phyloP scores from a whole-genome alignment of 1,140 invertebrate species.

The Drosophila insularis region DNA sequence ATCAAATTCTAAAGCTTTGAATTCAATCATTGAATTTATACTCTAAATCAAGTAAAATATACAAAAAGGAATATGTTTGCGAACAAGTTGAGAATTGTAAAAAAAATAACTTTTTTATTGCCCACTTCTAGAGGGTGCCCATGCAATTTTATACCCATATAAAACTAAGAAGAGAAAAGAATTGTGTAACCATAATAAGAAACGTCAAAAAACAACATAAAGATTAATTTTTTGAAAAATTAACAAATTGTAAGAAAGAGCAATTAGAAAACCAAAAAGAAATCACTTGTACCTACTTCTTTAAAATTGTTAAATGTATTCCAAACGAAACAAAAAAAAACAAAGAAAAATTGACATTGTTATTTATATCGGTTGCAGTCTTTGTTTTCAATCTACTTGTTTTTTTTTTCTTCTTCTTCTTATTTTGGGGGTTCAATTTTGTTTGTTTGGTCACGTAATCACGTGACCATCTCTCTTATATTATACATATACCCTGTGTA shows the following conservation, averaged over 20 bases:
- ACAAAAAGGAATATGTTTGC: no score
- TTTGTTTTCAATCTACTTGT: not conserved
- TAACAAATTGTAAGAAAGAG: not conserved
- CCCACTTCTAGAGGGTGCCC: not conserved
- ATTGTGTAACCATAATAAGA: no score
- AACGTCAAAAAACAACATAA: no score
- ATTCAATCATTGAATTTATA: no score
- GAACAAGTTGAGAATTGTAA: no score
- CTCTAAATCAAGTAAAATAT: no score
- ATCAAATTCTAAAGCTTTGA: no score
- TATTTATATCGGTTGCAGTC: not conserved
- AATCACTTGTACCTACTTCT: no score
- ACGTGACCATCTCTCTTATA: not conserved
- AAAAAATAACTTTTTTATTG: not conserved
- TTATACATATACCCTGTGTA: not conserved
- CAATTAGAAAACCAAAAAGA: not conserved
- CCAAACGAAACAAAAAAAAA: no score
- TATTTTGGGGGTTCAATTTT: not conserved
- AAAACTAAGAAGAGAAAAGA: no score
- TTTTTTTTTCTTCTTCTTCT: no score
- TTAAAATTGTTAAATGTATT: no score
- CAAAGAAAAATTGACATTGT: not conserved
- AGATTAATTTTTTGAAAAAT: not conserved
- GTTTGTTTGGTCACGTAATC: not conserved
- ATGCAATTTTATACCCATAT: not conserved